Conservation (phyloP, 2,113 vertebrate genomes). For the Thymallus thymallus region DNA sequence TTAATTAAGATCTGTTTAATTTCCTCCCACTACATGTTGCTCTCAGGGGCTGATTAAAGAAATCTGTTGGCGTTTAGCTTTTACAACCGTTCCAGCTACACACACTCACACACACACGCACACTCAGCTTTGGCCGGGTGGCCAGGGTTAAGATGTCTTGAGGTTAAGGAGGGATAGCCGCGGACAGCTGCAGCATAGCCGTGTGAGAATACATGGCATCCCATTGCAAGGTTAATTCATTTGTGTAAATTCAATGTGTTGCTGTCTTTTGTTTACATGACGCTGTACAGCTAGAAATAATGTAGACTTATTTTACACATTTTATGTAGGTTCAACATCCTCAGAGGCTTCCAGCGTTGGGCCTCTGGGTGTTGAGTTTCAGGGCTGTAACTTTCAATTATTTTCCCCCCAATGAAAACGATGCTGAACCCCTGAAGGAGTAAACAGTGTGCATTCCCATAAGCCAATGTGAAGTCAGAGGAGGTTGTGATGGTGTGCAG, state of each 20-base stretch:
- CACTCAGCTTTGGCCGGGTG: not conserved
- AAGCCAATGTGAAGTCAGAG: conserved; percentile 25
- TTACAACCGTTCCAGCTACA: conserved; percentile 25
- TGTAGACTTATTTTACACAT: too few relatives aligned
- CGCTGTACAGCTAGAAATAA: not conserved
- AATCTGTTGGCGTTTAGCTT: conserved; percentile 3
- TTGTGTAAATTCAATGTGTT: not conserved
- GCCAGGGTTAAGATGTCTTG: conserved; percentile 11
- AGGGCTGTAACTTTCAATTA: conserved; percentile 8
- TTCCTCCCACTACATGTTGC: conserved; percentile 30
- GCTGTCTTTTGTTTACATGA: not conserved
- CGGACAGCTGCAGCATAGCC: not conserved
- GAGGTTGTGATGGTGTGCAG: not conserved
- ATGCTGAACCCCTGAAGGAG: not conserved
- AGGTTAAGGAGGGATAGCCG: not conserved
- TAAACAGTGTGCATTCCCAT: conserved; percentile 62
- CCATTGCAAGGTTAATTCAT: not conserved
- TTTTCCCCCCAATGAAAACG: conserved; percentile 1
- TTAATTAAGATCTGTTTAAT: conserved; percentile 50
- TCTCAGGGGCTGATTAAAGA: conserved; percentile 27
- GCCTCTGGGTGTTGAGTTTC: not conserved
- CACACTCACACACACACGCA: not conserved
- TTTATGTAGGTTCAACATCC: not conserved
- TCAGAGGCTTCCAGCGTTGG: not conserved
- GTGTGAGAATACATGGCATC: not conserved